A percentile compares a stretch with the other conserved stretches of the same genome.
Evolutionary conservation across 2,888 invertebrate genomes (phyloP).

Genomic region (Teleiodes luculella): DNA sequence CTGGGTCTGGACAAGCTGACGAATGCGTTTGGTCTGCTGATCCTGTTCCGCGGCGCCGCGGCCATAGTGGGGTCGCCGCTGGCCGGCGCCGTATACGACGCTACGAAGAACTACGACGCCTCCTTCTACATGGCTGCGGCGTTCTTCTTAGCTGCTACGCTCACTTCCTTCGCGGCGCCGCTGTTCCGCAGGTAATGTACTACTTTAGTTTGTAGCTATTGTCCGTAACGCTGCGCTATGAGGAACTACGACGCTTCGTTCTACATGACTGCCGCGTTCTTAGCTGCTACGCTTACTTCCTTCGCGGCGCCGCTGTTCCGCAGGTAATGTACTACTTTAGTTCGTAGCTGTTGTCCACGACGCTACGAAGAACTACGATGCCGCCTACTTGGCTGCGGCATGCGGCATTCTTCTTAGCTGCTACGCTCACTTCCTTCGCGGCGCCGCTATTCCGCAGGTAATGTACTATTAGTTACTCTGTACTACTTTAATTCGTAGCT

Average conservation of each 20-base stretch:
- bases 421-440: conserved; percentile 90
- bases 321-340: conserved; percentile 38
- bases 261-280: conserved; percentile 93
- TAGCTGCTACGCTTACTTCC: conserved; percentile 90
- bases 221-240: conserved; percentile 86
- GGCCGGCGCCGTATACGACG: conserved; percentile 88
- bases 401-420: conserved; percentile 90
- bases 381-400: conserved; percentile 95
- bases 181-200: conserved; percentile 46
- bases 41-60: conserved; percentile 96
- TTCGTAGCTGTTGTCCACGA: conserved; percentile 92
- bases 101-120: conserved; percentile 85
- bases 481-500: too few species aligned
- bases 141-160: conserved; percentile 85
- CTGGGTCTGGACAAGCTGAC: conserved; percentile 97
- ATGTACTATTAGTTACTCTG: too few species aligned
- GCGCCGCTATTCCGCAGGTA: conserved; percentile 50
- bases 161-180: conserved; percentile 86
- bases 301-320: conserved; percentile 87
- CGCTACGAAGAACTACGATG: conserved; percentile 86
- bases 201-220: too few species aligned
- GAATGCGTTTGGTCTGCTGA: conserved; percentile 97
- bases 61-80: conserved; percentile 82
- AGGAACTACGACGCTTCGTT: conserved; percentile 92
- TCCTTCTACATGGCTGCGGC: conserved; percentile 91